phyloP scores from a whole-genome alignment of 2,797 vertebrate genomes.

The Emys orbicularis region DNA sequence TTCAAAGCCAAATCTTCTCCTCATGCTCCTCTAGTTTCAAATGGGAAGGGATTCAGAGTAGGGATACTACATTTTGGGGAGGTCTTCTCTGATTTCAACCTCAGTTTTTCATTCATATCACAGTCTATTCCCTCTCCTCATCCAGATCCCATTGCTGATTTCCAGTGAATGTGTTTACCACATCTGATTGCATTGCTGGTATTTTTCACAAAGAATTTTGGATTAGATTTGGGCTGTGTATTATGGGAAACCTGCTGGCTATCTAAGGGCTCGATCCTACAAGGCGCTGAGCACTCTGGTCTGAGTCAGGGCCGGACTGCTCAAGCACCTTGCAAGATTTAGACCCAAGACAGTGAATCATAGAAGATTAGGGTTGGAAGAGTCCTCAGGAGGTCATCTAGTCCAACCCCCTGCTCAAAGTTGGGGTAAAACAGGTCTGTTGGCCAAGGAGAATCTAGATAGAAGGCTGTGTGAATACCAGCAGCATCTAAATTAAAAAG shows the following conservation, averaged over 20 bases:
- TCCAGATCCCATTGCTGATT: accelerated
- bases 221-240: background rate
- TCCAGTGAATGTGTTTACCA: background rate
- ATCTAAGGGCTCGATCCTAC: background rate
- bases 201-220: background rate
- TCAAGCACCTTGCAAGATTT: background rate
- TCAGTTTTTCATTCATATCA: background rate
- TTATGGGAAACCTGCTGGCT: background rate
- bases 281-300: background rate
- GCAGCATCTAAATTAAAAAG: background rate
- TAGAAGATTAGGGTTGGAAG: too few relatives aligned
- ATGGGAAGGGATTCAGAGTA: background rate
- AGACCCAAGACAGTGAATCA: background rate
- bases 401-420: too few relatives aligned
- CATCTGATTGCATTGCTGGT: background rate
- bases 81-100: background rate
- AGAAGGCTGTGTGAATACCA: background rate
- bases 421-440: background rate
- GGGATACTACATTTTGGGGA: background rate
- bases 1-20: background rate
- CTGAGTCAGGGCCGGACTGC: background rate
- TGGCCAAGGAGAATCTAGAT: background rate
- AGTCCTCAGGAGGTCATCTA: too few relatives aligned
- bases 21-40: background rate
- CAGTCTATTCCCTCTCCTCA: background rate